A percentile compares a stretch with the other conserved stretches of the same genome.
Conservation (phyloP, 2,113 vertebrate species). For the Tetrax tetrax region DNA sequence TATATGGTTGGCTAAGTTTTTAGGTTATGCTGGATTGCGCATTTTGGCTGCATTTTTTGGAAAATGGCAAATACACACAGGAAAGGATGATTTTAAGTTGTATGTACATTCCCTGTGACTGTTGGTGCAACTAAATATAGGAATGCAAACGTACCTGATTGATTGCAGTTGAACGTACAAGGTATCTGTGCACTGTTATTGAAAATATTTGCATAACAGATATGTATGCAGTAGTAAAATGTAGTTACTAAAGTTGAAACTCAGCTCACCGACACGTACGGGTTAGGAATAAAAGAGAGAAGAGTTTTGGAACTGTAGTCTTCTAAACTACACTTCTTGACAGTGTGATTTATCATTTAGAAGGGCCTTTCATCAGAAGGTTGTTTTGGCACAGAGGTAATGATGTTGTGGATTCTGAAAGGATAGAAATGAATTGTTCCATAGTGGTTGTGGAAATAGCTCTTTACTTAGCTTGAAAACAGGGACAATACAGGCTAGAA, state of each 20-base stretch:
- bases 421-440: not conserved
- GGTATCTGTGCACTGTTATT: not conserved
- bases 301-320: not conserved
- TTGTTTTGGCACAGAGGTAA: constrained; percentile 28
- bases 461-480: constrained; percentile 14
- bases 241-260: not conserved
- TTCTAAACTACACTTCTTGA: not conserved
- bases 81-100: not conserved
- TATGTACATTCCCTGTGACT: not conserved
- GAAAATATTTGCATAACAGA: not conserved
- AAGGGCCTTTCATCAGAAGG: constrained; percentile 18
- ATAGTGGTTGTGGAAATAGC: constrained; percentile 20
- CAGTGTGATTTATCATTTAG: not conserved
- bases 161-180: not conserved
- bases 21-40: not conserved
- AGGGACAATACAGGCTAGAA: not conserved
- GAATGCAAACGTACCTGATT: not conserved
- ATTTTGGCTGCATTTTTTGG: not conserved
- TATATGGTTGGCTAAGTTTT: not conserved
- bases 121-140: not conserved
- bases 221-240: not conserved
- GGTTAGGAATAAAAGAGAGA: not conserved
- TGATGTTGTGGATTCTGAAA: constrained; percentile 17
- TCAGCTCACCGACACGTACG: not conserved
- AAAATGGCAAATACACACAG: not conserved